Evolutionary conservation across 2,888 invertebrate genomes (phyloP).

Genomic region (Stenurella melanura): DNA sequence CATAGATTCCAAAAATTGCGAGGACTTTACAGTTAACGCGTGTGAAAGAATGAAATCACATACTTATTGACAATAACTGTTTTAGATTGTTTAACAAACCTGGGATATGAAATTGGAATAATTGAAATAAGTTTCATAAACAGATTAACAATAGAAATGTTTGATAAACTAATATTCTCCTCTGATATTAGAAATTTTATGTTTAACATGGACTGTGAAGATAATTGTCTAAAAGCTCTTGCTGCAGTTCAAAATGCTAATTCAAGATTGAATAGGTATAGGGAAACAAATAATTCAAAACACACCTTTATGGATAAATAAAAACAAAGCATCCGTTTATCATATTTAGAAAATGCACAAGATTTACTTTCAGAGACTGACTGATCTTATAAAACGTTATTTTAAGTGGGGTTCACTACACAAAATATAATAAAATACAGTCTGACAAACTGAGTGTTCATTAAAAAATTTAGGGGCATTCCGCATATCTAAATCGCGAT

Average conservation of each 20-base stretch:
- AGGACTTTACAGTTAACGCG: conserved; percentile 61
- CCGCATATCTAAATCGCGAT: too few relatives aligned
- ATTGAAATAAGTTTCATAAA: conserved; percentile 63
- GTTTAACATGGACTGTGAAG: conserved; percentile 65
- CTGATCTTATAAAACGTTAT: too few relatives aligned
- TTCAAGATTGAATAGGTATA: conserved; percentile 56
- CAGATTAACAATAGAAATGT: conserved; percentile 64
- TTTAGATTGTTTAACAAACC: conserved; percentile 43
- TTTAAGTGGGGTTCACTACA: too few relatives aligned
- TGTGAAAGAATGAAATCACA: background rate
- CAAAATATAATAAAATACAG: too few relatives aligned
- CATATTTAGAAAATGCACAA: background rate
- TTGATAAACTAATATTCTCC: conserved; percentile 63
- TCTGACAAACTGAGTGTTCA: too few relatives aligned
- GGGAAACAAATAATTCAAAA: conserved; percentile 54
- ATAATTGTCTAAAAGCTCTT: conserved; percentile 64
- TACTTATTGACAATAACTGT: background rate
- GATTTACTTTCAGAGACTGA: conserved; percentile 11
- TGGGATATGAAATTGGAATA: conserved; percentile 64
- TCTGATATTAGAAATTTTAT: conserved; percentile 66
- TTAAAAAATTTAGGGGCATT: too few relatives aligned
- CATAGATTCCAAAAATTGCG: conserved; percentile 66
- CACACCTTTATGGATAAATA: conserved; percentile 37
- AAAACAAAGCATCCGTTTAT: conserved; percentile 16
- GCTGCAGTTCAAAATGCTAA: conserved; percentile 63